These are phyloP conservation scores for Lucilia cuprina DNA, from an alignment of 1,140 invertebrate species.

Conservation along the genomic window DNA sequence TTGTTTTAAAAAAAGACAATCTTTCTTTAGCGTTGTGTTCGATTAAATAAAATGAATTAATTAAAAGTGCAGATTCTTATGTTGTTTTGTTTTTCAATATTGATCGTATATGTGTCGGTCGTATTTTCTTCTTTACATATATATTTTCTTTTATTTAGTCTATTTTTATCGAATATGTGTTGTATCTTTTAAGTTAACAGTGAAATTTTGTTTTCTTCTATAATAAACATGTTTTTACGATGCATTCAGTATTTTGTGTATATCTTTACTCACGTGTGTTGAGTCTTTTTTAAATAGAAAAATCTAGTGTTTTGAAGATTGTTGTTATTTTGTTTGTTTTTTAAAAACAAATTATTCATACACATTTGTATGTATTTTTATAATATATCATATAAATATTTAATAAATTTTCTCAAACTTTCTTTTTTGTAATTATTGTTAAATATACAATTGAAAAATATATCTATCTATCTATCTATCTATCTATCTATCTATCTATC, in stretches of 20 bases:
- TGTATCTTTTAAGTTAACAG: no score
- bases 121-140: not conserved
- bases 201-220: not conserved
- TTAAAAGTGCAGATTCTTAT: not conserved
- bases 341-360: no score
- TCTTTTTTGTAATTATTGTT: no score
- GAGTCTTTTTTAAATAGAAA: not conserved
- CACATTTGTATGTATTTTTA: no score
- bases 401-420: slow-evolving; percentile 51
- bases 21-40: not conserved
- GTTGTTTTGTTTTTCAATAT: not conserved
- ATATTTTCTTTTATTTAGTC: not conserved
- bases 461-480: no score
- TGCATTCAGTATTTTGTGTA: not conserved
- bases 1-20: not conserved
- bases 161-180: not conserved
- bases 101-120: not conserved
- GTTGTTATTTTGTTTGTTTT: no score
- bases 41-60: not conserved
- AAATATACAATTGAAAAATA: no score
- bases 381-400: slow-evolving; percentile 54
- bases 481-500: no score
- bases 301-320: not conserved
- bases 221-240: not conserved
- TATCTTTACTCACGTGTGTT: not conserved